phyloP scores from a whole-genome alignment of 2,888 invertebrate genomes.

The Hydropsyche betteni region DNA sequence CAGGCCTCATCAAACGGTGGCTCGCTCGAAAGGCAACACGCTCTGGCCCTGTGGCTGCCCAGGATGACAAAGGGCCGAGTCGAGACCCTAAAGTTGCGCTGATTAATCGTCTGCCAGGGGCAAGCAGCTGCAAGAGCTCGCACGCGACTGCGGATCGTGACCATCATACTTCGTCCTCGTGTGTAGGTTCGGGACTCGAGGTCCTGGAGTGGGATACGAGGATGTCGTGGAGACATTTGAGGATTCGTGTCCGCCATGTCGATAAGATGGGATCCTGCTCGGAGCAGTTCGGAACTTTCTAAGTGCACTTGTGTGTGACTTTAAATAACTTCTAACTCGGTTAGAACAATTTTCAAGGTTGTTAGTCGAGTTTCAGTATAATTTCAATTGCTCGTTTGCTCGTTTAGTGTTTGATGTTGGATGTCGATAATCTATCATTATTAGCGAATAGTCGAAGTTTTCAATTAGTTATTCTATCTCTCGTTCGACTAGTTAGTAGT shows the following conservation, averaged over 20 bases:
- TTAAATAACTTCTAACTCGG: too few species aligned
- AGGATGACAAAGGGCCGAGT: constrained; percentile 37
- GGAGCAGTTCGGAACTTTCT: neutral
- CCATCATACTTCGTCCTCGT: neutral
- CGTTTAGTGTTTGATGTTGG: too few species aligned
- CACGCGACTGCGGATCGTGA: constrained; percentile 6
- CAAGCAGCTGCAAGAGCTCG: constrained; percentile 30
- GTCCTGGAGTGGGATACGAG: neutral
- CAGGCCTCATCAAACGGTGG: constrained; percentile 14
- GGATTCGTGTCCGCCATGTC: neutral
- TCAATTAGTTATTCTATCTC: too few species aligned
- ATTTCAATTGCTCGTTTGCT: too few species aligned
- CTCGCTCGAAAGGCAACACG: constrained; percentile 32
- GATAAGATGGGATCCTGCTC: neutral
- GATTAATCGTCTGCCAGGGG: constrained; percentile 40
- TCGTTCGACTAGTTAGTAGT: too few species aligned
- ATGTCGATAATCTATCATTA: too few species aligned
- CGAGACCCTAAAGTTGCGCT: constrained; percentile 24
- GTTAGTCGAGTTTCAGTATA: too few species aligned
- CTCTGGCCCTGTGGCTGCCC: constrained; percentile 28
- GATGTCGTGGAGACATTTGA: too few species aligned
- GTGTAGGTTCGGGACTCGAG: neutral
- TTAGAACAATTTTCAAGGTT: too few species aligned
- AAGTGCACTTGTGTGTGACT: too few species aligned
- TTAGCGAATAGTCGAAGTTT: too few species aligned